These are phyloP conservation scores for Oncopeltus fasciatus DNA, from an alignment of 1,140 invertebrate genomes.

Conservation along the genomic window DNA sequence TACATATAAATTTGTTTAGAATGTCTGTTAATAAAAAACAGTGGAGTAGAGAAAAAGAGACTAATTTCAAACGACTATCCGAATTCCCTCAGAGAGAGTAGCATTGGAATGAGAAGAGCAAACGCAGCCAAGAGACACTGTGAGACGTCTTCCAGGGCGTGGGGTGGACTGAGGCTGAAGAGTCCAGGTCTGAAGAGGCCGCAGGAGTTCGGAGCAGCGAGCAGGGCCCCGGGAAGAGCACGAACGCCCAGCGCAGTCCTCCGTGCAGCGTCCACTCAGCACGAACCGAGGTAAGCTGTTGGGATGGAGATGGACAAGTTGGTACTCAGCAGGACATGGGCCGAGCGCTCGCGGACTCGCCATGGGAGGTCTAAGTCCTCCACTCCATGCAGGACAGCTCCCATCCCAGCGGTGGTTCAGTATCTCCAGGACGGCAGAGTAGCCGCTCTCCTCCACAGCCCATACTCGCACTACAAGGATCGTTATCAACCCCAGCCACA, in stretches of 20 bases:
- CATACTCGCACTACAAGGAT: too few species aligned
- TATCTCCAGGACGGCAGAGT: not conserved
- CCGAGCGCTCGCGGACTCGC: not conserved
- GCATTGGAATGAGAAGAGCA: too few species aligned
- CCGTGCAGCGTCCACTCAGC: not conserved
- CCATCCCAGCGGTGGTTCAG: constrained; percentile 2
- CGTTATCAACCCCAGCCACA: too few species aligned
- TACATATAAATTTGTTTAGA: too few species aligned
- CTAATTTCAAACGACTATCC: too few species aligned
- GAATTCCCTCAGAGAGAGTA: too few species aligned
- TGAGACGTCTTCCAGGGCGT: too few species aligned
- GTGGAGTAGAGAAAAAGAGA: too few species aligned
- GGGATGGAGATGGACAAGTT: not conserved
- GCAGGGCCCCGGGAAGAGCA: not conserved
- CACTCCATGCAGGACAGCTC: not conserved
- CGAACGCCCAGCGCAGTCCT: not conserved
- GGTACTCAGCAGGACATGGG: not conserved
- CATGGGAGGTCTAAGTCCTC: not conserved
- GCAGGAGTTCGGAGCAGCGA: not conserved
- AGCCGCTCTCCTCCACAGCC: not conserved
- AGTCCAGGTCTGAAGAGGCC: not conserved
- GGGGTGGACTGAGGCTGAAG: not conserved
- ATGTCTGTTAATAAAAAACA: too few species aligned
- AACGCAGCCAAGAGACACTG: too few species aligned
- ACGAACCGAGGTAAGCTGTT: not conserved